These are phyloP conservation scores for Dolichoris vasculosae DNA, from an alignment of 1,140 invertebrate genomes.

Conservation along the genomic window DNA sequence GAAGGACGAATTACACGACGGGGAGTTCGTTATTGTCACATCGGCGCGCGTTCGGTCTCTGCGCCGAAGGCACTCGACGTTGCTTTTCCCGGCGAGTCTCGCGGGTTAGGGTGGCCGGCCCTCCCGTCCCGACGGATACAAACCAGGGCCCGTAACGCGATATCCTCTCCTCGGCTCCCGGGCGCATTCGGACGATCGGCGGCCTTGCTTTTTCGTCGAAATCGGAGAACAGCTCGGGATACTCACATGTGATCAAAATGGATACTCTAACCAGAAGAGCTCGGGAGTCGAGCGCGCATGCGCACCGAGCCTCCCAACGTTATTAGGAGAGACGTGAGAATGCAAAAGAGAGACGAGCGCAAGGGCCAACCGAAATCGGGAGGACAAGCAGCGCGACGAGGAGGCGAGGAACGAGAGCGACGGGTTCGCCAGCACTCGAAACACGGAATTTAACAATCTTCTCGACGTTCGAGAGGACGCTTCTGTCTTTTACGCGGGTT, in stretches of 20 bases:
- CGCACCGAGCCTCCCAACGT: conserved; percentile 55
- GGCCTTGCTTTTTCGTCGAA: conserved; percentile 63
- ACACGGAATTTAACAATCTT: conserved; percentile 29
- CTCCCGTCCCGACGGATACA: conserved; percentile 15
- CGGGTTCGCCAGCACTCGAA: conserved; percentile 29
- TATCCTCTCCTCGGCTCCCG: neutral
- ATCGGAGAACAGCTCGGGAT: conserved; percentile 69
- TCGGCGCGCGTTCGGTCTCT: neutral
- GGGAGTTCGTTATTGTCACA: conserved; percentile 15
- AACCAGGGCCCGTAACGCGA: neutral
- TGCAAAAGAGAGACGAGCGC: conserved; percentile 18
- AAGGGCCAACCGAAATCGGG: neutral
- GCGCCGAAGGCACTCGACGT: conserved; percentile 44
- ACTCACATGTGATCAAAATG: conserved; percentile 81
- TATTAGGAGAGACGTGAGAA: conserved; percentile 39
- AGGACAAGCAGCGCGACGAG: conserved; percentile 26
- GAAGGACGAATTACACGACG: too few species aligned
- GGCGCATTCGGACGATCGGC: neutral
- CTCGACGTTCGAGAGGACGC: conserved; percentile 7
- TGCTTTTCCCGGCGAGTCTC: neutral
- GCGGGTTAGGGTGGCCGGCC: neutral
- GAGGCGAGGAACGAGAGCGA: neutral
- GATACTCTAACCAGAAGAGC: conserved; percentile 78
- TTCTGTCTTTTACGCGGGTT: neutral
- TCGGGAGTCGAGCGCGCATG: conserved; percentile 59